Evolutionary conservation across 2,113 vertebrate species (phyloP).

Genomic region (Pterocles gutturalis): DNA sequence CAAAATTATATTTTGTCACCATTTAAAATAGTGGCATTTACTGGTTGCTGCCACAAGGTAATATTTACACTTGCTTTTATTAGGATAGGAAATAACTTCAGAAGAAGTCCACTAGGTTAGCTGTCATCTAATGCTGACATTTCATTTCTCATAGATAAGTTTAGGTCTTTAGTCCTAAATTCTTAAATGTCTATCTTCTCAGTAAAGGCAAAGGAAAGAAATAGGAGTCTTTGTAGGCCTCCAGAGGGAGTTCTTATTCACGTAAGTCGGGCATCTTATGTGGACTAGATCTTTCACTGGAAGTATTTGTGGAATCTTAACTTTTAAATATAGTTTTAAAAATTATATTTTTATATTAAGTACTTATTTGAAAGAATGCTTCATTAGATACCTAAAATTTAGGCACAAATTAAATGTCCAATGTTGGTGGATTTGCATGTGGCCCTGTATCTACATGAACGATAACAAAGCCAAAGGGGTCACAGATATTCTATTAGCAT

Average conservation of each 20-base stretch:
- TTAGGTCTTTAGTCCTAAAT: background rate
- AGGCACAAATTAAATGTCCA: background rate
- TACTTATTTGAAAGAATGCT: background rate
- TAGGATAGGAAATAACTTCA: background rate
- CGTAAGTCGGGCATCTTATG: background rate
- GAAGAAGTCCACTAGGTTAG: background rate
- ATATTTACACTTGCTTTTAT: background rate
- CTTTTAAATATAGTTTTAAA: background rate
- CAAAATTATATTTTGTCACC: background rate
- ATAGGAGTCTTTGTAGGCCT: background rate
- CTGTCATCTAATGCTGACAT: background rate
- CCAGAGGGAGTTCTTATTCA: background rate
- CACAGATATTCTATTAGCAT: background rate
- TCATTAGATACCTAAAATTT: background rate
- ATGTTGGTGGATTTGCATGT: background rate
- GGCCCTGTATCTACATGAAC: background rate
- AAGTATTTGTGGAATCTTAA: background rate
- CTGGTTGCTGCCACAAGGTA: background rate
- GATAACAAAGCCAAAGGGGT: background rate
- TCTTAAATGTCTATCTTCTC: background rate
- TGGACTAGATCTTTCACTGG: background rate
- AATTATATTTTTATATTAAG: background rate
- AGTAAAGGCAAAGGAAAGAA: background rate
- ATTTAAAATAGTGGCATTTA: background rate
- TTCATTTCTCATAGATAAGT: background rate